Conservation (phyloP, 2,888 invertebrate species). For the Nomada fucata region DNA sequence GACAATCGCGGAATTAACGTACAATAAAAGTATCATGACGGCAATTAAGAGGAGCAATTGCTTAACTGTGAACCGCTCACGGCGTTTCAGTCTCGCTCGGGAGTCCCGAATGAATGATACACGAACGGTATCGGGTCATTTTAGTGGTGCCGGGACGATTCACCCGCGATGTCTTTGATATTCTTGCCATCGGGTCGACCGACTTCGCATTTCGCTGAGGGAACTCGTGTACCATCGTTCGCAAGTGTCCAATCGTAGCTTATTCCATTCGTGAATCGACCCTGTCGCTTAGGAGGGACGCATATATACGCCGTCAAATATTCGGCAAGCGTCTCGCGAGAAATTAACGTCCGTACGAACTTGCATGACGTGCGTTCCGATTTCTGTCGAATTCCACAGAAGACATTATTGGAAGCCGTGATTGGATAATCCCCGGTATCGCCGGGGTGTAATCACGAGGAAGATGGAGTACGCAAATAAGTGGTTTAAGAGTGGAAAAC, state of each 20-base stretch:
- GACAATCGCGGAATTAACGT: slow-evolving; percentile 76
- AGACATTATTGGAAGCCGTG: too few relatives aligned
- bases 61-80: slow-evolving; percentile 61
- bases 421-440: too few relatives aligned
- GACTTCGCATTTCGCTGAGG: too few relatives aligned
- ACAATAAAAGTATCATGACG: slow-evolving; percentile 74
- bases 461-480: too few relatives aligned
- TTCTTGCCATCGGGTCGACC: background rate
- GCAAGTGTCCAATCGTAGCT: background rate
- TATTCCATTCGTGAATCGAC: background rate
- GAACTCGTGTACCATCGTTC: too few relatives aligned
- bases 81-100: slow-evolving; percentile 64
- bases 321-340: background rate
- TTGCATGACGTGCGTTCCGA: too few relatives aligned
- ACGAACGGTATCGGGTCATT: slow-evolving; percentile 35
- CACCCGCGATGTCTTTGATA: background rate
- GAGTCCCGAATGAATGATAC: slow-evolving; percentile 61
- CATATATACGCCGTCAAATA: background rate
- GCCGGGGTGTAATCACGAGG: too few relatives aligned
- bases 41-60: slow-evolving; percentile 73
- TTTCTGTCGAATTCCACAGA: too few relatives aligned
- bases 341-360: too few relatives aligned
- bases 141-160: slow-evolving; percentile 5
- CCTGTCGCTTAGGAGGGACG: background rate
- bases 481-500: too few relatives aligned